Evolutionary conservation across 2,888 invertebrate genomes (phyloP).

Genomic region (Diabrotica balteata): DNA sequence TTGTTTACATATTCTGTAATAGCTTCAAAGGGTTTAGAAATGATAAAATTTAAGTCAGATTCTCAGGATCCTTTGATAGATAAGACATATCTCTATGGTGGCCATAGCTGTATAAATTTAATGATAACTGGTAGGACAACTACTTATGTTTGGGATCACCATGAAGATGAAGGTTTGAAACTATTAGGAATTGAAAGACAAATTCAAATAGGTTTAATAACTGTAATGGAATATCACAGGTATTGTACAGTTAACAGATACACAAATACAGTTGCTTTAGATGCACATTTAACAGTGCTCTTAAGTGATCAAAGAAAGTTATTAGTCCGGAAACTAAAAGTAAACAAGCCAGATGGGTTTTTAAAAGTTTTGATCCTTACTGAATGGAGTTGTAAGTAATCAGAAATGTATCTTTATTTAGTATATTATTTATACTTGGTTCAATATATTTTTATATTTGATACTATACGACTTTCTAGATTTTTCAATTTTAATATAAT

Average conservation of each 20-base stretch:
- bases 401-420: too few relatives aligned
- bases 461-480: too few relatives aligned
- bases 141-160: constrained; percentile 92
- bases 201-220: constrained; percentile 89
- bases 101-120: constrained; percentile 90
- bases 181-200: constrained; percentile 83
- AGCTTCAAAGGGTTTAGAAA: constrained; percentile 82
- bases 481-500: too few relatives aligned
- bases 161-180: constrained; percentile 79
- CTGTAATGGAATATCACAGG: constrained; percentile 90
- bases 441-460: too few relatives aligned
- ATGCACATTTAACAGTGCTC: constrained; percentile 85
- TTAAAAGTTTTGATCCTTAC: too few relatives aligned
- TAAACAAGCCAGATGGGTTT: too few relatives aligned
- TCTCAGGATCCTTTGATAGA: constrained; percentile 87
- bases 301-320: too few relatives aligned
- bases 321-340: too few relatives aligned
- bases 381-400: too few relatives aligned
- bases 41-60: constrained; percentile 84
- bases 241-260: constrained; percentile 96
- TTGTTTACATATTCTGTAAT: constrained; percentile 90
- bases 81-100: constrained; percentile 89
- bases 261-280: too few relatives aligned
- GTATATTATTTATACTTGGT: too few relatives aligned
- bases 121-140: constrained; percentile 92